phyloP scores from a whole-genome alignment of 2,888 invertebrate genomes.

The Pogonocherus hispidulus region DNA sequence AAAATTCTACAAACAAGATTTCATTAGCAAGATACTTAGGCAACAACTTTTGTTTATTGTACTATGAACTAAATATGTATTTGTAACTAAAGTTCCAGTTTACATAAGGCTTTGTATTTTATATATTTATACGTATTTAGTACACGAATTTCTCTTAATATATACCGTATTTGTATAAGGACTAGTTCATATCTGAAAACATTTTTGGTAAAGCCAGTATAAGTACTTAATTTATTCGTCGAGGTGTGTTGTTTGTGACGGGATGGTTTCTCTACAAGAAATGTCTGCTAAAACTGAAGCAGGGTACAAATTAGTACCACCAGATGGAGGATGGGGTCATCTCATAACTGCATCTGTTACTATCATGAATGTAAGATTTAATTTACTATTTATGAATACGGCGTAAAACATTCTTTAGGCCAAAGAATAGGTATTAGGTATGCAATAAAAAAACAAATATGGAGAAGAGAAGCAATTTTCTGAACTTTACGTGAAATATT shows the following conservation, averaged over 20 bases:
- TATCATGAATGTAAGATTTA: slow-evolving; percentile 28
- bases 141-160: background rate
- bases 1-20: too few relatives aligned
- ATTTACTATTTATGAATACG: slow-evolving; percentile 5
- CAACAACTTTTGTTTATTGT: background rate
- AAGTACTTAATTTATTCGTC: background rate
- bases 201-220: background rate
- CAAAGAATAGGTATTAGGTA: too few relatives aligned
- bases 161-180: background rate
- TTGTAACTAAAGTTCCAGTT: background rate
- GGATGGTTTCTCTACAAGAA: background rate
- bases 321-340: slow-evolving; percentile 51
- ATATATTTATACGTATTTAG: too few relatives aligned
- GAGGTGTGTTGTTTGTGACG: background rate
- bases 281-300: background rate
- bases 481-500: too few relatives aligned
- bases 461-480: too few relatives aligned
- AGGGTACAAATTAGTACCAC: slow-evolving; percentile 53
- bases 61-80: background rate
- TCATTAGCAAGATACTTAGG: too few relatives aligned
- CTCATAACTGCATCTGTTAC: slow-evolving; percentile 31
- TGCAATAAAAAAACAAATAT: too few relatives aligned
- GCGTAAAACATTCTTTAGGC: too few relatives aligned
- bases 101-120: background rate
- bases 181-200: background rate